Percentiles rank a stretch among this genome's conserved stretches.
Conservation (phyloP, 2,888 invertebrate species). For the Spisula solida region DNA sequence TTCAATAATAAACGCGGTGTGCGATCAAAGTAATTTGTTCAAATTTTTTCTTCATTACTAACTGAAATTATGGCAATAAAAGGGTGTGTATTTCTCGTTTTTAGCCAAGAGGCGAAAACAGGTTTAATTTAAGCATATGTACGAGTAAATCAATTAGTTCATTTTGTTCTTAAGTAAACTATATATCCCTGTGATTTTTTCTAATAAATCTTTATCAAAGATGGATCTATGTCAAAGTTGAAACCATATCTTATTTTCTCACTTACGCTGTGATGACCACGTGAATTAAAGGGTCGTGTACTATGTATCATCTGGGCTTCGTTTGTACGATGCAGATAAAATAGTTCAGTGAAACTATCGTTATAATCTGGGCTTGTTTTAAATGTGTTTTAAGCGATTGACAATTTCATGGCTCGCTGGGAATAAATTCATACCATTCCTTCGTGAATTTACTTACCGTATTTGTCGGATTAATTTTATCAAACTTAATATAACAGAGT, state of each 20-base stretch:
- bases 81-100: no score
- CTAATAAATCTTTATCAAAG: slow-evolving; percentile 1
- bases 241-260: background rate
- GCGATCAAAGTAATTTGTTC: no score
- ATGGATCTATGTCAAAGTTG: background rate
- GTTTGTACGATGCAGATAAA: background rate
- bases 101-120: no score
- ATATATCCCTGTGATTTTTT: background rate
- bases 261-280: background rate
- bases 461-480: background rate
- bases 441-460: background rate
- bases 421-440: background rate
- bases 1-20: no score
- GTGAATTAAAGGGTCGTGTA: background rate
- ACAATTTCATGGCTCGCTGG: background rate
- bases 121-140: no score
- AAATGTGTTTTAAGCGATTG: background rate
- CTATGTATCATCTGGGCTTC: no score
- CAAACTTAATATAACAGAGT: no score
- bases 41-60: no score
- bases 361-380: background rate
- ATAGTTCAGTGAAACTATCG: background rate
- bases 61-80: no score
- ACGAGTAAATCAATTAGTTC: background rate
- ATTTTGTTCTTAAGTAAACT: background rate